Evolutionary conservation across 2,888 invertebrate species (phyloP), one percentile per base, ranked within the genome.

Genomic region (Steinernema scapterisci): DNA sequence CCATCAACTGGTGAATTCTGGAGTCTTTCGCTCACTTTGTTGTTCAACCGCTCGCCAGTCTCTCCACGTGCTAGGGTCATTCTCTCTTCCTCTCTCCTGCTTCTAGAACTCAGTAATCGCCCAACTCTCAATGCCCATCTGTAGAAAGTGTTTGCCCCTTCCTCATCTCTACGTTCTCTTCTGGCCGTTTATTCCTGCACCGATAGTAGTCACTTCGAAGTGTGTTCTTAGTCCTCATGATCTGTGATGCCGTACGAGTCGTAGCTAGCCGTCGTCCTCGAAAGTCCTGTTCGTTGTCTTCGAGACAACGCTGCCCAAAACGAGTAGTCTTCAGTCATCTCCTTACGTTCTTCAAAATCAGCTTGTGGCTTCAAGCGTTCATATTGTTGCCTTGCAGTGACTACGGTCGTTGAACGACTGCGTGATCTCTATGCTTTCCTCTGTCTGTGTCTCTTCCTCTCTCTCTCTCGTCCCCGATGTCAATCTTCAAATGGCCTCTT

Each of bases 181-280:
- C 48, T 48, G 16, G 6, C 2, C 6, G 48, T 11, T 16, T 16
- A 48, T 2, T 48, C 13, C 48, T 48, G 48, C 38, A 6, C 38
- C 38, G 38, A 38, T 6, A 6, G 48, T 48, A 16, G 48, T 48
- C 48, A 16, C 48, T 48, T 48, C 19, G 3, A 48, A 48, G 19
- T 19, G n/a, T 19, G 5, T n/a, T 16, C 19, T 48, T 48, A 48
- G 48, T 19, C 31, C 19, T 63, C 27, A 27, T 63, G 63, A 63
- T 63, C 63, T 63, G 63, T 63, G 63, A 63, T 63, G 63, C 27
- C 25, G 25, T 63, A 63, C 63, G 63, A 63, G 63, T 63, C 63
- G 63, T 63, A 63, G 63, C 25, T 63, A 63, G 31, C 63, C 63
- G 63, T 63, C 19, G 63, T 25, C 27, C 63, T 63, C 63, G 63